A percentile compares a stretch with the other conserved stretches of the same genome.
Conservation (phyloP, 1,140 invertebrate genomes). For the Oedothorax gibbosus region DNA sequence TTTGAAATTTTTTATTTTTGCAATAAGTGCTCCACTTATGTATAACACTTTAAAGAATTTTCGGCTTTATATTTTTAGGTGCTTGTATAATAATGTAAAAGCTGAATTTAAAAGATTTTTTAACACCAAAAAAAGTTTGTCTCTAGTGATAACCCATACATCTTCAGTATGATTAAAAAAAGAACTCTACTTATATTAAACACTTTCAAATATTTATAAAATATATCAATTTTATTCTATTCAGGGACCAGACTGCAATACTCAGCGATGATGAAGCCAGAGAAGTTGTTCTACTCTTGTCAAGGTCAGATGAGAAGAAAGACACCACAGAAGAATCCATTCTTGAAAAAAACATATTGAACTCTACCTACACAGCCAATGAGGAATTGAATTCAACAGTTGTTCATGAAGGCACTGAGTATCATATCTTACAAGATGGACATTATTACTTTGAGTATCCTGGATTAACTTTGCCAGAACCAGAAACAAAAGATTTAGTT, state of each 20-base stretch:
- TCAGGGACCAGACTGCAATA: conserved; percentile 76
- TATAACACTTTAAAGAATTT: too few species aligned
- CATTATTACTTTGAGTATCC: conserved; percentile 93
- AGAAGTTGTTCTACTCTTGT: conserved; percentile 81
- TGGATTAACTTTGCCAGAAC: conserved; percentile 71
- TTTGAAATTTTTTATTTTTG: background rate
- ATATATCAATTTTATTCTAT: background rate
- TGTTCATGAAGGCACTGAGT: conserved; percentile 62
- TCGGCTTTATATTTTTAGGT: too few species aligned
- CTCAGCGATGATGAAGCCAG: conserved; percentile 87
- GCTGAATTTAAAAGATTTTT: too few species aligned
- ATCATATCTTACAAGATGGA: conserved; percentile 77
- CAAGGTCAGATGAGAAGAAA: conserved; percentile 71
- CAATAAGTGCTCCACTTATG: too few species aligned
- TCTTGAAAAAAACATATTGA: conserved; percentile 14
- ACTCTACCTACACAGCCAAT: conserved; percentile 17
- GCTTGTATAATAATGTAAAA: too few species aligned
- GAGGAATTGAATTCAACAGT: conserved; percentile 46
- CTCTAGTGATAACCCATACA: too few species aligned
- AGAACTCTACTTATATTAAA: background rate
- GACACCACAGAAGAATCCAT: conserved; percentile 1
- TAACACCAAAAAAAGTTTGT: too few species aligned
- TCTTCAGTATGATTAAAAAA: background rate
- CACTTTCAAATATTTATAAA: background rate
- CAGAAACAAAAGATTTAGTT: conserved; percentile 9